Percentiles rank a stretch among this genome's conserved stretches.
phyloP scores from a whole-genome alignment of 2,888 invertebrate species.

The Caenorhabditis sulstoni region DNA sequence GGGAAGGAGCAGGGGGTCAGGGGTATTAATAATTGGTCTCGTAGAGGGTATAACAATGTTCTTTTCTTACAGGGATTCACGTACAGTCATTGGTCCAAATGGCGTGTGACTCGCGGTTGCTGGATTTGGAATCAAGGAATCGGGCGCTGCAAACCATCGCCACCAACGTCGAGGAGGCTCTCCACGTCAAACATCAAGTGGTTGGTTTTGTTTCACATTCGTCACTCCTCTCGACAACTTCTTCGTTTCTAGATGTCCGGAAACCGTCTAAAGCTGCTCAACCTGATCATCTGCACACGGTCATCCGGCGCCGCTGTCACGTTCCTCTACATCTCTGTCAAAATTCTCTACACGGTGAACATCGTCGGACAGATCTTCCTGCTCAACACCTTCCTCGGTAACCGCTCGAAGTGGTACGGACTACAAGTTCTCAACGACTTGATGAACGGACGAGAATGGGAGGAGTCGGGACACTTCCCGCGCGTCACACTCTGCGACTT shows the following conservation, averaged over 20 bases:
- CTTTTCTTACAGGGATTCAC: slow-evolving; percentile 77
- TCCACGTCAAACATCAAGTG: slow-evolving; percentile 80
- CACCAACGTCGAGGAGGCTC: slow-evolving; percentile 80
- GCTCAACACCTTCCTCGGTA: slow-evolving; percentile 80
- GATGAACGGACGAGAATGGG: slow-evolving; percentile 81
- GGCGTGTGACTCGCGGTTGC: slow-evolving; percentile 80
- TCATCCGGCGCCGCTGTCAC: slow-evolving; percentile 80
- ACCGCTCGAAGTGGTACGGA: slow-evolving; percentile 79
- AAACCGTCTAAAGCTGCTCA: slow-evolving; percentile 77
- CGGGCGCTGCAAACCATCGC: slow-evolving; percentile 80
- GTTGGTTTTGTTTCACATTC: slow-evolving; percentile 37
- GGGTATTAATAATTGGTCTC: background rate
- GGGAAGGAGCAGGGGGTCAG: background rate
- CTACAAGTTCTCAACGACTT: slow-evolving; percentile 80
- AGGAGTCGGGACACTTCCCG: slow-evolving; percentile 79
- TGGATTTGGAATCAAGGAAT: slow-evolving; percentile 78
- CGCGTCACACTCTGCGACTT: slow-evolving; percentile 81
- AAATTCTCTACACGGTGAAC: slow-evolving; percentile 80
- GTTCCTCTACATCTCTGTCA: slow-evolving; percentile 76
- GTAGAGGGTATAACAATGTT: background rate
- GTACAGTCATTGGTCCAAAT: slow-evolving; percentile 81
- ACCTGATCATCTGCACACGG: slow-evolving; percentile 80
- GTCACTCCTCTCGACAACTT: background rate
- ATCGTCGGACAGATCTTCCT: slow-evolving; percentile 80
- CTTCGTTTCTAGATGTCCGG: slow-evolving; percentile 77